Evolutionary conservation across 2,113 vertebrate species (phyloP), one percentile per base, ranked within the genome.

Genomic region (Colossoma macropomum): DNA sequence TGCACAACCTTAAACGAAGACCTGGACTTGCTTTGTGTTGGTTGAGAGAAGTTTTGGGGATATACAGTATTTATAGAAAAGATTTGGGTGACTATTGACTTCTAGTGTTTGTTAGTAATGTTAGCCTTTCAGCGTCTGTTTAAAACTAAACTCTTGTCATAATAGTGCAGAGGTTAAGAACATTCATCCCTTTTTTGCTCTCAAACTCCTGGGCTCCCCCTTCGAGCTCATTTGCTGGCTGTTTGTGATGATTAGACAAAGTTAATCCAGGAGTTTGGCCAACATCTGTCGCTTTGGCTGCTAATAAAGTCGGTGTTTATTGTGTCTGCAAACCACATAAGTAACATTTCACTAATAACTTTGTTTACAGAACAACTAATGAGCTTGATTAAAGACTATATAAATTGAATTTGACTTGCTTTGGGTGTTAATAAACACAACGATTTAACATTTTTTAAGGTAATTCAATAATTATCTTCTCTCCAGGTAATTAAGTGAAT

Each of bases 221-320:
- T 19, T 71, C 7, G 1, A 30, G 16, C 38, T 25, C 8, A 17
- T 30, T 56, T 73, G 48, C 45, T 56, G 30, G 59, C 71, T 63
- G 38, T 72, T 68, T 82, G 28, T 74, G 69, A 79, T 69, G 69
- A 74, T 27, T 65, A 60, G 32, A 59, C 34, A 62, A 79, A 79
- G 54, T 82, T 82, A 32, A 68, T 82, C 50, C 76, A 75, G 69
- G 48, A 59, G 70, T 77, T 84, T 81, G 48, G 63, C 27, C 72
- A 77, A 83, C 81, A 86, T 81, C 65, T 70, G 73, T 52, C 48
- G 52, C 45, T 27, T 80, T 52, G 89, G 85, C 90, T 84, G 82
- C 90, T 89, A 92, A 93, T 94, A 92, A 93, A 93, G 88, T 88
- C 86, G 74, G 86, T 92, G 91, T 90, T 88, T 87, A 89, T 83